Evolutionary conservation across 2,797 vertebrate species (phyloP).

Genomic region (Anniella stebbinsi): DNA sequence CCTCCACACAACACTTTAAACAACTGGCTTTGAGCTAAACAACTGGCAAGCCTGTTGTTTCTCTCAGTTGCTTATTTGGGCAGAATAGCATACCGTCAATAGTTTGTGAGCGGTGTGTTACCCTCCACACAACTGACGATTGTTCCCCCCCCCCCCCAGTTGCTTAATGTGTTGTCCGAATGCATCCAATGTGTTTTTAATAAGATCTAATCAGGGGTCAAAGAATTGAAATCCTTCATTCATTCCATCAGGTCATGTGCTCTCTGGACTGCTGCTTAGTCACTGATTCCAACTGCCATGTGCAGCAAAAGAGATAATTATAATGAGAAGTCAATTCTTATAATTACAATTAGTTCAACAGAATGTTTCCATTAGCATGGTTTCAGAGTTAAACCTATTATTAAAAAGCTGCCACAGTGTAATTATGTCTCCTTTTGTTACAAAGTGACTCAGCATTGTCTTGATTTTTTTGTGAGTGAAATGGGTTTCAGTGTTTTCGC

Average conservation of each 20-base stretch:
- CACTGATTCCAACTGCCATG: neutral
- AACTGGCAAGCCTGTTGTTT: no score
- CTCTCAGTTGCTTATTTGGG: no score
- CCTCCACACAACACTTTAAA: no score
- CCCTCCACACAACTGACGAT: no score
- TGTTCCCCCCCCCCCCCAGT: no score
- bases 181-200: neutral
- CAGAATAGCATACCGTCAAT: no score
- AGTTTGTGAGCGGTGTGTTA: no score
- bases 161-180: no score
- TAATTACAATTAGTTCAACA: constrained; percentile 31
- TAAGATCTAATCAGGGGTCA: constrained; percentile 1
- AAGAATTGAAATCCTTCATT: neutral
- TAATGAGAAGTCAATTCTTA: constrained; percentile 24
- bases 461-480: constrained; percentile 21
- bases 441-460: constrained; percentile 18
- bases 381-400: constrained; percentile 27
- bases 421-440: constrained; percentile 24
- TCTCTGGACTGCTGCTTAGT: neutral
- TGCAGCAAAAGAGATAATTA: constrained; percentile 25
- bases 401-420: constrained; percentile 19
- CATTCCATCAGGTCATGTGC: neutral
- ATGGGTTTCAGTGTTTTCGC: neutral
- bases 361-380: constrained; percentile 31
- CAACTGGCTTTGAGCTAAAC: no score